These are phyloP conservation scores for Pangasianodon hypophthalmus DNA, from an alignment of 2,113 vertebrate genomes.

Conservation along the genomic window DNA sequence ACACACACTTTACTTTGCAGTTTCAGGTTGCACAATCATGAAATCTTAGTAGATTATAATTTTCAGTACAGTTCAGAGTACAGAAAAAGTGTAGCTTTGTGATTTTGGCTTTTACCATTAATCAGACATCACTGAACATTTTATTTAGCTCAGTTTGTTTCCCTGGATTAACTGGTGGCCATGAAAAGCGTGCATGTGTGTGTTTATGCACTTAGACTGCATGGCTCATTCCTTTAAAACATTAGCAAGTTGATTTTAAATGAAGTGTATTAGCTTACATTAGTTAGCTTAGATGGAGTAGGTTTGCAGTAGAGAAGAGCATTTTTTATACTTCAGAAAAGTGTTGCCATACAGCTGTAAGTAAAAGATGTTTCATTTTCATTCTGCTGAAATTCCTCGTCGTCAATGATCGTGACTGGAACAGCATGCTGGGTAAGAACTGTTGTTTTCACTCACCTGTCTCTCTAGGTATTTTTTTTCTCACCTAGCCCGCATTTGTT, in stretches of 20 bases:
- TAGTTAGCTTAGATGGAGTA: not conserved
- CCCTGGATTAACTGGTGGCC: not conserved
- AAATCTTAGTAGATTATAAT: not conserved
- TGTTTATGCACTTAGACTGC: not conserved
- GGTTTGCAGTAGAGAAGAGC: too few species aligned
- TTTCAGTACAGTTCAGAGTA: not conserved
- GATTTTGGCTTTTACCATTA: not conserved
- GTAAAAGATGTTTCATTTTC: not conserved
- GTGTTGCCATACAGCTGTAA: too few species aligned
- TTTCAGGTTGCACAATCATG: not conserved
- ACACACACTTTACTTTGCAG: not conserved
- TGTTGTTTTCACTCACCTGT: not conserved
- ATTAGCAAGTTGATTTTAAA: not conserved
- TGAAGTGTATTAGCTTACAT: not conserved
- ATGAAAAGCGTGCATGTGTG: not conserved
- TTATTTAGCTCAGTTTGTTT: not conserved
- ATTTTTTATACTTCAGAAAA: too few species aligned
- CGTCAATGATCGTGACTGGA: not conserved
- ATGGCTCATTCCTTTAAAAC: too few species aligned
- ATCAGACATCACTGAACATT: not conserved
- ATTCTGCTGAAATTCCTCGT: not conserved
- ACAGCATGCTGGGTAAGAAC: not conserved
- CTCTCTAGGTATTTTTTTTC: too few species aligned
- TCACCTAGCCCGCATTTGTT: not conserved
- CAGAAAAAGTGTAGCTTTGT: not conserved